Conservation (phyloP, 2,113 vertebrate species). For the Abramis brama region DNA sequence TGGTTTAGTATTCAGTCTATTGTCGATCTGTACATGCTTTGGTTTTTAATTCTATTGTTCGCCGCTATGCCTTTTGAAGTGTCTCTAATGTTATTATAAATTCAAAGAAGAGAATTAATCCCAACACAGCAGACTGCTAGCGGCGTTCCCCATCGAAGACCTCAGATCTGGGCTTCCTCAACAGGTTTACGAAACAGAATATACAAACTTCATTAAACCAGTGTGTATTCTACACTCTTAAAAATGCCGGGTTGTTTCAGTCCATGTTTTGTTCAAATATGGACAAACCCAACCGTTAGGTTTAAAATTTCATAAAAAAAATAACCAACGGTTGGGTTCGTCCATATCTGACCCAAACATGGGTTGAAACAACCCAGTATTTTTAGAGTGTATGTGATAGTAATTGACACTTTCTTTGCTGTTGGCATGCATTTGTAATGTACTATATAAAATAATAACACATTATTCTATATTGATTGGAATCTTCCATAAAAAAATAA, state of each 20-base stretch:
- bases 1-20: slow-evolving; percentile 38
- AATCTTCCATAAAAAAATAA: background rate
- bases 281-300: too few relatives aligned
- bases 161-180: background rate
- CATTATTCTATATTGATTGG: background rate
- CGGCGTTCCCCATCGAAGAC: background rate
- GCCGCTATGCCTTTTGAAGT: slow-evolving; percentile 21
- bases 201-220: background rate
- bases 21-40: slow-evolving; percentile 38
- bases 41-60: slow-evolving; percentile 20
- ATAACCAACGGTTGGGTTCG: too few relatives aligned
- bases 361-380: too few relatives aligned
- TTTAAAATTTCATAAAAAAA: too few relatives aligned
- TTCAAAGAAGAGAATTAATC: background rate
- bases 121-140: background rate
- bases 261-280: too few relatives aligned
- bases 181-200: background rate
- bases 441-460: too few relatives aligned
- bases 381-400: background rate
- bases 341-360: too few relatives aligned
- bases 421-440: background rate
- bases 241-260: too few relatives aligned
- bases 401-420: background rate
- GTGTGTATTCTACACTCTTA: background rate
- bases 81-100: slow-evolving; percentile 31